Evolutionary conservation across 2,797 vertebrate genomes (phyloP), one percentile per base, ranked within the genome.

Genomic region (Sparus aurata): DNA sequence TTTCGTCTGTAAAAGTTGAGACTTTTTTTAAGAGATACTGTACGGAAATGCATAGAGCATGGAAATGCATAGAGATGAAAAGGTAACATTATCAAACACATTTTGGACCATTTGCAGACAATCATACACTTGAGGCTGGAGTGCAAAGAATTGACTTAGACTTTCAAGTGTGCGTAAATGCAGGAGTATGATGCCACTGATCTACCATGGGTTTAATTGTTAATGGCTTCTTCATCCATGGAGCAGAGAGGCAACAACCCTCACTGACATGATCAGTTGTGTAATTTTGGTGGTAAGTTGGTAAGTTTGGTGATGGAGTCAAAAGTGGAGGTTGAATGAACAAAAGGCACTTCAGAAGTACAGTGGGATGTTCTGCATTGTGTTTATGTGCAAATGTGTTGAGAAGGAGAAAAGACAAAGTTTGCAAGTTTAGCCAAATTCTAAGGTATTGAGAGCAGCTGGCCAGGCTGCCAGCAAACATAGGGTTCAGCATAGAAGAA

Each of bases 141-240:
- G 34, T 13, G 52, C 15, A 65, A 67, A 64, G 5, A 45, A 75
- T 30, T 69, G 27, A 70, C 75, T 69, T 22, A 58, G 23, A 7
- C 17, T 22, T 1, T 11, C 38, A 22, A 60, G 22, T 34, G 49
- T 10, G 30, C 53, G 17, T 41, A 20, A 30, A 41, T 13, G 13
- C 30, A 25, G 18, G 12, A 54, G 6, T 47, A 34, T 0, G 1
- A 61, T 59, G 23, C 30, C 59, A 71, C 16, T 23, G 10, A 15
- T 30, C 15, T 22, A n/a, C n/a, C 1, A 38, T 50, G 4, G 53
- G 61, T 73, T 46, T 54, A 65, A 70, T 55, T 69, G 49, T 61
- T 66, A 63, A 78, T 34, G 61, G 27, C 30, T 20, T 80, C 55
- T 77, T 84, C 43, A 63, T 71, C 41, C 18, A 74, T 41, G 57